A percentile compares a stretch with the other conserved stretches of the same genome.
Evolutionary conservation across 2,888 invertebrate genomes (phyloP).

Genomic region (Cerastoderma edule): DNA sequence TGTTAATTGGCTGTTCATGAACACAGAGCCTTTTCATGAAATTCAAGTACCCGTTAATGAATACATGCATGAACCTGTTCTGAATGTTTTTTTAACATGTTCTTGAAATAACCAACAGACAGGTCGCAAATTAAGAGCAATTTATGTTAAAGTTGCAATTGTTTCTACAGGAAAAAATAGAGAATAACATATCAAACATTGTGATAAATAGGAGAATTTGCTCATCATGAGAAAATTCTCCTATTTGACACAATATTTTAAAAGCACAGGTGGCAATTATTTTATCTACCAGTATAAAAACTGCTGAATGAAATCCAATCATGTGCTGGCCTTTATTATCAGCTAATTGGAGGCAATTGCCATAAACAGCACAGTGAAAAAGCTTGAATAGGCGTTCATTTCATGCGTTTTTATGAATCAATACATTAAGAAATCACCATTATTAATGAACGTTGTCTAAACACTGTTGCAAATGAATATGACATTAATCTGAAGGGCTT

Average conservation of each 20-base stretch:
- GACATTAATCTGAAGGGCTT: constrained; percentile 19
- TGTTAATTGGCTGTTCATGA: too few species aligned
- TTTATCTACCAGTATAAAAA: background rate
- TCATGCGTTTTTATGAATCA: constrained; percentile 26
- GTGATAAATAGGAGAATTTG: background rate
- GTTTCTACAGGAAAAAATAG: too few species aligned
- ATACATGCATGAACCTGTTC: too few species aligned
- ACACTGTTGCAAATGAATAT: constrained; percentile 24
- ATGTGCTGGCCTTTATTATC: background rate
- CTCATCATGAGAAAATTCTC: background rate
- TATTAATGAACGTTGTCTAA: constrained; percentile 24
- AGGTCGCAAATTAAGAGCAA: too few species aligned
- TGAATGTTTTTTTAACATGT: too few species aligned
- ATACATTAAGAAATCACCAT: constrained; percentile 18
- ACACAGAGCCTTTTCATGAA: too few species aligned
- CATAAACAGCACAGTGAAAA: background rate
- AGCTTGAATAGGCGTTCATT: constrained; percentile 3
- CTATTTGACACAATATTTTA: constrained; percentile 1
- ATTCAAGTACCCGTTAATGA: too few species aligned
- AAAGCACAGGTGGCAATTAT: background rate
- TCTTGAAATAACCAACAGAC: too few species aligned
- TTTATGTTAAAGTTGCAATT: too few species aligned
- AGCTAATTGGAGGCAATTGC: background rate
- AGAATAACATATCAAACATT: too few species aligned
- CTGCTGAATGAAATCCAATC: too few species aligned